Percentiles rank a stretch among this genome's conserved stretches.
phyloP scores from a whole-genome alignment of 2,113 vertebrate genomes.

The Calidris pygmaea region DNA sequence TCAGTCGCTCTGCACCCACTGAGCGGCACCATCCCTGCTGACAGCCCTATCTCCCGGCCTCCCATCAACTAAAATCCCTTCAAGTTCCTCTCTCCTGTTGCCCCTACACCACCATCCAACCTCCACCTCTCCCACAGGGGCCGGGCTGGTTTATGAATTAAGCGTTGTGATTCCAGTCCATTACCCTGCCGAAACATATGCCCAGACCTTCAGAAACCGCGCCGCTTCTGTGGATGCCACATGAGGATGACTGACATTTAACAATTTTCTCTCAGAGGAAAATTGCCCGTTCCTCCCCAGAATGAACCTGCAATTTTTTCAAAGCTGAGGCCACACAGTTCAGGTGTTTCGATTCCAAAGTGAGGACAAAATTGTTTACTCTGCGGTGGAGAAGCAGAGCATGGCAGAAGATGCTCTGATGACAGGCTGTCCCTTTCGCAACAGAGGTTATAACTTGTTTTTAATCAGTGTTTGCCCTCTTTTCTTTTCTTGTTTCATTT shows the following conservation, averaged over 20 bases:
- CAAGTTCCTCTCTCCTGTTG: background rate
- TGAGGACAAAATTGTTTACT: background rate
- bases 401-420: background rate
- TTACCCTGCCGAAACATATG: background rate
- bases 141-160: background rate
- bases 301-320: background rate
- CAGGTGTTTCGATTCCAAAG: background rate
- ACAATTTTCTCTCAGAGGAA: background rate
- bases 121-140: background rate
- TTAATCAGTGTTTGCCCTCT: constrained; percentile 27
- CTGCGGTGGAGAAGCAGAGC: background rate
- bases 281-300: background rate
- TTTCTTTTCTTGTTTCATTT: constrained; percentile 9
- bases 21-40: background rate
- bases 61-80: rapidly evolving
- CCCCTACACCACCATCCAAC: background rate
- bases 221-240: background rate
- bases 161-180: background rate
- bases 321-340: background rate
- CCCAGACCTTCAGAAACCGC: background rate
- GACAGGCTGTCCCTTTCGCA: background rate
- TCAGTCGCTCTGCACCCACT: rapidly evolving
- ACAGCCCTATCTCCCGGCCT: background rate
- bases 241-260: background rate
- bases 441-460: constrained; percentile 29